A percentile compares a stretch with the other conserved stretches of the same genome.
These are phyloP conservation scores for Gambusia yucatana DNA, from an alignment of 2,797 vertebrate species.

Conservation along the genomic window DNA sequence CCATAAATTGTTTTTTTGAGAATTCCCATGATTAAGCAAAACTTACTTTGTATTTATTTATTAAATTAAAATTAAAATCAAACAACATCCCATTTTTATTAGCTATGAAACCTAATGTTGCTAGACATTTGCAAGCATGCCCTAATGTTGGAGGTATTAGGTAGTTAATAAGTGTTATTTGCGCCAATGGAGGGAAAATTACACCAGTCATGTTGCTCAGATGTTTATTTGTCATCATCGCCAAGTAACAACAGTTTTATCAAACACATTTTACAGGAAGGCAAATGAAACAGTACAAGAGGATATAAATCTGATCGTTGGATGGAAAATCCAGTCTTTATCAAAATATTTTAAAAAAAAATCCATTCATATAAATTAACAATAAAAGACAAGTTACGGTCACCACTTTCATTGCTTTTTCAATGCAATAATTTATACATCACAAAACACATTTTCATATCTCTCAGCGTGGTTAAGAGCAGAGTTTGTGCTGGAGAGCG, in stretches of 20 bases:
- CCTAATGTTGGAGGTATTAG: too few relatives aligned
- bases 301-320: conserved; percentile 87
- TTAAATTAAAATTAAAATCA: neutral
- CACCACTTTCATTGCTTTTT: conserved; percentile 74
- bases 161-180: neutral
- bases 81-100: neutral
- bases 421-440: conserved; percentile 85
- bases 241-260: conserved; percentile 78
- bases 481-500: conserved; percentile 65
- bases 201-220: conserved; percentile 62
- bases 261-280: conserved; percentile 74
- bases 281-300: conserved; percentile 77
- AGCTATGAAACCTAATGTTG: neutral
- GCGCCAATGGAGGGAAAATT: neutral
- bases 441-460: conserved; percentile 68
- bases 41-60: neutral
- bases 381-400: conserved; percentile 72
- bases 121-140: neutral
- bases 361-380: conserved; percentile 85
- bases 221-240: conserved; percentile 84
- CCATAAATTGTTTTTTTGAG: neutral
- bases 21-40: neutral
- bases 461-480: conserved; percentile 58
- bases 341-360: conserved; percentile 27
- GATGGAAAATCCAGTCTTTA: conserved; percentile 86